Percentiles rank a stretch among this genome's conserved stretches.
These are phyloP conservation scores for Papilio polytes DNA, from an alignment of 1,140 invertebrate species.

Conservation along the genomic window DNA sequence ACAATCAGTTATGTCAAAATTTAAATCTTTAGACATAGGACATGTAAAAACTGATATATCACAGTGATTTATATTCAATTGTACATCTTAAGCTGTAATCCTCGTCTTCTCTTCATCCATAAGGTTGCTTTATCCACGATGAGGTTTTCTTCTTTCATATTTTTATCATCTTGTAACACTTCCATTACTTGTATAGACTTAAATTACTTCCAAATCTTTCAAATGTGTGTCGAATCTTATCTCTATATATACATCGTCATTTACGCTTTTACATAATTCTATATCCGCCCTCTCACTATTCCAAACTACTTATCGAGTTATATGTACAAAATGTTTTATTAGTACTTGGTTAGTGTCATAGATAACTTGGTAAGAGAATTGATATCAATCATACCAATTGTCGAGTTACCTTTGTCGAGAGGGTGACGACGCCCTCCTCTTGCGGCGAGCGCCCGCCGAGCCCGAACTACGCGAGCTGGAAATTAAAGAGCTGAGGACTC, in stretches of 20 bases:
- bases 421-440: slow-evolving; percentile 72
- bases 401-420: slow-evolving; percentile 73
- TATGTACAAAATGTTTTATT: background rate
- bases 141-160: no score
- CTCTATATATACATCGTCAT: no score
- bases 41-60: background rate
- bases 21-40: background rate
- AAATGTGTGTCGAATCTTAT: no score
- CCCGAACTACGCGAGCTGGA: slow-evolving; percentile 83
- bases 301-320: background rate
- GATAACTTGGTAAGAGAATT: slow-evolving; percentile 9
- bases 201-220: no score
- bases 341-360: slow-evolving; percentile 4
- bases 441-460: slow-evolving; percentile 71
- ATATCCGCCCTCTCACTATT: background rate
- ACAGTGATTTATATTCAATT: background rate
- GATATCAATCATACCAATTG: slow-evolving; percentile 15
- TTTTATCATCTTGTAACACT: no score
- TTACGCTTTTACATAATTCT: background rate
- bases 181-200: no score
- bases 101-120: background rate
- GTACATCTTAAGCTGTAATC: background rate
- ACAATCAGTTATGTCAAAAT: background rate
- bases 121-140: background rate
- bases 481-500: slow-evolving; percentile 80